Percentiles rank a stretch among this genome's conserved stretches.
Conservation (phyloP, 2,888 invertebrate genomes). For the Thecocarcelia acutangulata region DNA sequence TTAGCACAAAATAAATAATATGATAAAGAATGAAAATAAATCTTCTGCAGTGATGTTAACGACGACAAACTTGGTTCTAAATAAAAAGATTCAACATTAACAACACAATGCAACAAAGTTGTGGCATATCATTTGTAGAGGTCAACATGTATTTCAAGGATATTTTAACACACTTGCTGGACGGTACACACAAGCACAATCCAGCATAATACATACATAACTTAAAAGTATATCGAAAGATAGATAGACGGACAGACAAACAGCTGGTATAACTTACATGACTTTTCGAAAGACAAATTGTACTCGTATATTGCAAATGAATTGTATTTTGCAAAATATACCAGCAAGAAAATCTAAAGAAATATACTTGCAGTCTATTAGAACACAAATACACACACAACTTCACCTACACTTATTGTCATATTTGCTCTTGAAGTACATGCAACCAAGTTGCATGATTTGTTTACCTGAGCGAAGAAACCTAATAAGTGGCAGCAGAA, state of each 20-base stretch:
- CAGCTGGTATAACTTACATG: conserved; percentile 42
- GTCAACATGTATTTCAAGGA: conserved; percentile 30
- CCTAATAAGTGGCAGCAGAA: conserved; percentile 22
- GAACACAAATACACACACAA: background rate
- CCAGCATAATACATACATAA: background rate
- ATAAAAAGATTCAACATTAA: conserved; percentile 13
- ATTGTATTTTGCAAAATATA: background rate
- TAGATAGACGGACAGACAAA: background rate
- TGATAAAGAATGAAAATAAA: background rate
- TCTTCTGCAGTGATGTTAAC: background rate
- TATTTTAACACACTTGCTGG: conserved; percentile 15
- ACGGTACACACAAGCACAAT: conserved; percentile 10
- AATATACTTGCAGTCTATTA: conserved; percentile 9
- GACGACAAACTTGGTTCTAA: conserved; percentile 3
- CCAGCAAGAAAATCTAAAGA: background rate
- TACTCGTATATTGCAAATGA: conserved; percentile 6
- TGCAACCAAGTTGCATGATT: background rate
- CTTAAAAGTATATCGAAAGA: background rate
- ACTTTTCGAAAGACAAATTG: conserved; percentile 57
- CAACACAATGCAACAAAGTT: conserved; percentile 13
- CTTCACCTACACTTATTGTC: background rate
- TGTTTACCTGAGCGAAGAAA: conserved; percentile 52
- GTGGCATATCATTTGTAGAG: conserved; percentile 22
- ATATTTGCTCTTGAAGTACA: background rate
- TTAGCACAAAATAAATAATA: conserved; percentile 14